Base-by-base conservation (phyloP, 2,888 invertebrate species). In the Ephialtes manifestator region DNA sequence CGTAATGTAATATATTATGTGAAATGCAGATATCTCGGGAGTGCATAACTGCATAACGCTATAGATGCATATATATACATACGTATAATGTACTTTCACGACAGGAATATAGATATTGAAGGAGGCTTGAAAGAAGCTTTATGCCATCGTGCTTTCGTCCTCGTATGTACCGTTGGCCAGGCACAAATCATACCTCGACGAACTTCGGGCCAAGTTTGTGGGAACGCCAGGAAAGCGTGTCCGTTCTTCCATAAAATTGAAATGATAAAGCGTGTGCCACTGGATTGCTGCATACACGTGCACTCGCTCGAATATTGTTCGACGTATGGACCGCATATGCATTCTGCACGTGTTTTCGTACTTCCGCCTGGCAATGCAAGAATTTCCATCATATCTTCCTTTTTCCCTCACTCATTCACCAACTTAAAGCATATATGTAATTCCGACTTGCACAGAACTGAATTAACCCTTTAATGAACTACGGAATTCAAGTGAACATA, bases 181-280 rank as follows among this genome's bases (percentile, higher is more conserved):
- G 88, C 90, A 92, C 92, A 93, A 93, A 93, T 93, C 93, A 93
- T 93, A 91, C 89, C 89, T 28, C 71, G 67, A 92, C 92, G 88
- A 90, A 90, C 90, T 90, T 90, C 86, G 87, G 87, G 89, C 87
- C 81, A 89, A 91, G 91, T 92, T 92, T 88, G 88, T 55, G 88
- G 72, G 53, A 20, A 35, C 43, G 35, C 72, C 72, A 53, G 68
- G 75, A 82, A 74, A 76, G 70, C 80, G 81, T 80, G 85, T 89
- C 88, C 87, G 89, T 83, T 91, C 90, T 89, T 86, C 91, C 92
- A 92, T 92, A 92, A 93, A 93, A 93, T 93, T 93, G 93, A 90
- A 92, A 93, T 92, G 93, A 93, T 93, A 93, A 93, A 92, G 90
- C 88, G 88, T 84, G 88, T 83, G 51, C 48, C 35, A 51, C 63